Conservation (phyloP, 2,888 invertebrate species). For the Watsonalla binaria region DNA sequence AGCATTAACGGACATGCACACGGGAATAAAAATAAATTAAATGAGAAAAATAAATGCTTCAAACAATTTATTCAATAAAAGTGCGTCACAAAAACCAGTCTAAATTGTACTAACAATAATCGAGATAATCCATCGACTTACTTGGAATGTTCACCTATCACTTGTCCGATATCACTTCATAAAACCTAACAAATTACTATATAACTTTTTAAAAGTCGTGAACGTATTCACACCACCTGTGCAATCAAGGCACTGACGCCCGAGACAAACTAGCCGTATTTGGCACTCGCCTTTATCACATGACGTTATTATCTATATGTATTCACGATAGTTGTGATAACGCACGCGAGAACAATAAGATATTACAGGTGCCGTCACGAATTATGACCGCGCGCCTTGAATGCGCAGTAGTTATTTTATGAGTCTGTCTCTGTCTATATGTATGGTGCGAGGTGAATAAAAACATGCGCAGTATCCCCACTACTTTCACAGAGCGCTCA, state of each 20-base stretch:
- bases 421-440: too few relatives aligned
- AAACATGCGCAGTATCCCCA: too few relatives aligned
- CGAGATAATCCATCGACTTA: constrained; percentile 21
- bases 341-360: constrained; percentile 1
- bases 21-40: constrained; percentile 26
- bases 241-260: constrained; percentile 8
- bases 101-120: constrained; percentile 4
- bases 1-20: constrained; percentile 19
- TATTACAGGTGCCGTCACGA: not conserved
- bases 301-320: constrained; percentile 3
- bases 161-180: constrained; percentile 2
- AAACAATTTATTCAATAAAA: constrained; percentile 35
- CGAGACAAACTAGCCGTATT: constrained; percentile 4
- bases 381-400: too few relatives aligned
- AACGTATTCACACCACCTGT: constrained; percentile 13
- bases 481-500: too few relatives aligned
- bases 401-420: too few relatives aligned
- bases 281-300: constrained; percentile 5
- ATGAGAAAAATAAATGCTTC: constrained; percentile 42
- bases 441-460: too few relatives aligned
- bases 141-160: constrained; percentile 26
- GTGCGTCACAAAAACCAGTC: constrained; percentile 3
- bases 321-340: not conserved
- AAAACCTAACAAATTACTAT: not conserved
- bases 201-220: not conserved